Evolutionary conservation across 2,888 invertebrate species (phyloP).

Genomic region (Polyommatus icarus): DNA sequence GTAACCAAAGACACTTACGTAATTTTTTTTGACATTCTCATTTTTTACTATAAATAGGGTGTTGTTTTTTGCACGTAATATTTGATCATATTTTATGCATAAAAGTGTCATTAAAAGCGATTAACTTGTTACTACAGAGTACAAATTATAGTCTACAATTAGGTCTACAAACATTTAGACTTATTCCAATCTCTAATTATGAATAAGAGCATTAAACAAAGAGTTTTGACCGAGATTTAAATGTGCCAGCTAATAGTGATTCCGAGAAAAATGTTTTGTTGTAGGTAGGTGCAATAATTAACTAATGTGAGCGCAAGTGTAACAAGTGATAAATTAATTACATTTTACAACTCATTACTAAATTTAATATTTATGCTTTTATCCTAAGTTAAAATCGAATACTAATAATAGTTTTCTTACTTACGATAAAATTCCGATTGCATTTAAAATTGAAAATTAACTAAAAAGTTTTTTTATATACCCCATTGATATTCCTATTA

Average conservation of each 20-base stretch:
- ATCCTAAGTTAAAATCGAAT: not conserved
- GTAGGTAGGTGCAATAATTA: conserved; percentile 11
- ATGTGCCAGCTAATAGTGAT: not conserved
- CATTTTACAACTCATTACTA: not conserved
- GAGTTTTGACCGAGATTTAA: not conserved
- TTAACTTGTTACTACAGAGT: not conserved
- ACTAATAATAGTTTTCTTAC: not conserved
- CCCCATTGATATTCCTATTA: not conserved
- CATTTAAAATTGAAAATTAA: not conserved
- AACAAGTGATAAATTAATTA: conserved; percentile 10
- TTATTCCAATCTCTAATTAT: not conserved
- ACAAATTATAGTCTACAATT: not conserved
- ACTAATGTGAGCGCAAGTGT: not conserved
- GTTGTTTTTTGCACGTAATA: not conserved
- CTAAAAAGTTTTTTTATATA: not conserved
- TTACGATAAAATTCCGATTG: not conserved
- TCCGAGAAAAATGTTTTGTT: not conserved
- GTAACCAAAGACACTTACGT: not conserved
- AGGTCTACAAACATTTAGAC: not conserved
- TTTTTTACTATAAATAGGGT: not conserved
- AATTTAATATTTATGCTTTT: not conserved
- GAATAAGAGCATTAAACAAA: not conserved
- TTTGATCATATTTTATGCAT: not conserved
- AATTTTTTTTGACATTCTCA: not conserved
- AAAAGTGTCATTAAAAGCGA: not conserved